Evolutionary conservation across 2,797 vertebrate genomes (phyloP).

Genomic region (Hafferia zeledoni): DNA sequence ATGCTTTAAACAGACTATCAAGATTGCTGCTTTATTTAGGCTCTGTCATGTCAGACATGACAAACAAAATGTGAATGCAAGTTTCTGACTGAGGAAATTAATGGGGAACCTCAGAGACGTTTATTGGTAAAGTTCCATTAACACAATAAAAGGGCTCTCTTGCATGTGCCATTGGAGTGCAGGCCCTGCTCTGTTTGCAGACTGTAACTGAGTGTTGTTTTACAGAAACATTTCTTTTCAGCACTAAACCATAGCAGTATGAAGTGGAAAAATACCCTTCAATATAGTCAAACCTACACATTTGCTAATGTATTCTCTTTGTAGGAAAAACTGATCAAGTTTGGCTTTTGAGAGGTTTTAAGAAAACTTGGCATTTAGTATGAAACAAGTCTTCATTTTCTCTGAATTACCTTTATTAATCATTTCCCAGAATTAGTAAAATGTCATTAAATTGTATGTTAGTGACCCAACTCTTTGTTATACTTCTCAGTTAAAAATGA

Average conservation of each 20-base stretch:
- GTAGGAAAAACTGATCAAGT: background rate
- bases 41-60: background rate
- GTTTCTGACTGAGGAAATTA: background rate
- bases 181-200: background rate
- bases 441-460: background rate
- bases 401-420: slow-evolving; percentile 14
- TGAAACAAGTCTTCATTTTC: background rate
- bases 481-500: background rate
- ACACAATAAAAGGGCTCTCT: background rate
- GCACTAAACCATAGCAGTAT: background rate
- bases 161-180: background rate
- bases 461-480: background rate
- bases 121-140: background rate
- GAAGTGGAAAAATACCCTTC: background rate
- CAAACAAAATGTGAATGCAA: background rate
- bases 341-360: background rate
- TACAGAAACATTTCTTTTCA: background rate
- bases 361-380: background rate
- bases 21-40: background rate
- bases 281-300: background rate
- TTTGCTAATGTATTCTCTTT: background rate
- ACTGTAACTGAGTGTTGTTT: background rate
- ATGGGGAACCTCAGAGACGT: too few species aligned
- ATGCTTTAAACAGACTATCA: background rate
- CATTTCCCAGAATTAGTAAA: background rate